Conservation (phyloP, 2,797 vertebrate species). For the Clarias platycephalus region DNA sequence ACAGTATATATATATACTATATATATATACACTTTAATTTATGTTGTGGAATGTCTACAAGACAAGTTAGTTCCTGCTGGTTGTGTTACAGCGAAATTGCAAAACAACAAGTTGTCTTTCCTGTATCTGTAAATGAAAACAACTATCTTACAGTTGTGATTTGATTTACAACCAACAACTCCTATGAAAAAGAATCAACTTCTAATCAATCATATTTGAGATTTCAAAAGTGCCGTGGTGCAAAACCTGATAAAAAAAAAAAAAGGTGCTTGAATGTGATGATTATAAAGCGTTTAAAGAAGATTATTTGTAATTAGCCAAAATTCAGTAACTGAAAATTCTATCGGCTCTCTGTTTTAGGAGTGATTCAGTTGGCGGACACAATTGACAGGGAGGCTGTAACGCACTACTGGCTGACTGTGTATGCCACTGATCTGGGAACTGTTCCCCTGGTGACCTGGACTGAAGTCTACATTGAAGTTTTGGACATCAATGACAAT, state of each 20-base stretch:
- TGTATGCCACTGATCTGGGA: constrained; percentile 85
- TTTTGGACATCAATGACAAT: constrained; percentile 91
- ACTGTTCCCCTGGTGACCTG: constrained; percentile 82
- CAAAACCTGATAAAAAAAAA: not conserved
- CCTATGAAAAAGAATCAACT: not conserved
- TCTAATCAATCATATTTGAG: not conserved
- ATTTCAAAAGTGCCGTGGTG: not conserved
- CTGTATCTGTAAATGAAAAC: not conserved
- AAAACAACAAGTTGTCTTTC: not conserved
- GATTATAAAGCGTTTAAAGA: not conserved
- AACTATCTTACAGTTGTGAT: not conserved
- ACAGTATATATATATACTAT: too few relatives aligned
- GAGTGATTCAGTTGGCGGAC: constrained; percentile 81
- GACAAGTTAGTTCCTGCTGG: not conserved
- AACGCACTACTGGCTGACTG: constrained; percentile 89
- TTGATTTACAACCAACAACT: not conserved
- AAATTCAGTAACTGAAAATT: not conserved
- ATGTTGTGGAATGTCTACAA: not conserved
- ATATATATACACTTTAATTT: not conserved
- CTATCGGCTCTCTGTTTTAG: constrained; percentile 66
- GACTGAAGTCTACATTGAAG: constrained; percentile 89
- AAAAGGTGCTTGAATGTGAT: not conserved
- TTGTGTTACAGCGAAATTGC: not conserved
- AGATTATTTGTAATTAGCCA: not conserved
- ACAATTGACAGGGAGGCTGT: constrained; percentile 81